Percentiles rank a stretch among this genome's conserved stretches.
phyloP scores from a whole-genome alignment of 2,888 invertebrate genomes.

The Timema podura region DNA sequence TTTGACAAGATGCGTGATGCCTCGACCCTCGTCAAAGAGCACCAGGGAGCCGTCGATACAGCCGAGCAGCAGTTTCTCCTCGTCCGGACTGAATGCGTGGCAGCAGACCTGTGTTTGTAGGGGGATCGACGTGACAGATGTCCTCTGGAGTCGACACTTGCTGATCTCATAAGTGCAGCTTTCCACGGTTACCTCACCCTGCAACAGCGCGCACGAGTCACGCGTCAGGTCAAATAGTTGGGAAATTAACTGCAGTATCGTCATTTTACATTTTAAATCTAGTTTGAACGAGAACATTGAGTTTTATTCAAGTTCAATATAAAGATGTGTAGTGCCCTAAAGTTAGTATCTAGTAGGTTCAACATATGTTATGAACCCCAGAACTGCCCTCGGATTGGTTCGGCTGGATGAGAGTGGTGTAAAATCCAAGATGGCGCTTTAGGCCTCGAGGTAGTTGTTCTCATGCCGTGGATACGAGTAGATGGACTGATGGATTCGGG shows the following conservation, averaged over 20 bases:
- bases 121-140: constrained; percentile 63
- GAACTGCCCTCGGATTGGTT: too few species aligned
- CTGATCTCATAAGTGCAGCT: constrained; percentile 61
- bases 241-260: not conserved
- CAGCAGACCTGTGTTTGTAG: constrained; percentile 66
- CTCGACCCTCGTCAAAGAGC: constrained; percentile 69
- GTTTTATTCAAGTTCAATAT: too few species aligned
- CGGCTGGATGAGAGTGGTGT: too few species aligned
- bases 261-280: too few species aligned
- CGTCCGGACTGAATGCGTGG: constrained; percentile 63
- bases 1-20: constrained; percentile 70
- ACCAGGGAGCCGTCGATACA: constrained; percentile 83
- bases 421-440: too few species aligned
- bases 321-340: too few species aligned
- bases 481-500: too few species aligned
- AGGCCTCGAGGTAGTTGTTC: too few species aligned
- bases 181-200: constrained; percentile 67
- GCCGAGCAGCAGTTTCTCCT: constrained; percentile 70
- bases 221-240: not conserved
- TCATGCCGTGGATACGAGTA: too few species aligned
- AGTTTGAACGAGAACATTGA: too few species aligned
- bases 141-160: constrained; percentile 56
- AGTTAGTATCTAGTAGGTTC: too few species aligned
- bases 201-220: constrained; percentile 21
- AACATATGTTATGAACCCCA: too few species aligned